phyloP scores from a whole-genome alignment of 2,797 vertebrate genomes.

The Melanotaenia maccullochi region DNA sequence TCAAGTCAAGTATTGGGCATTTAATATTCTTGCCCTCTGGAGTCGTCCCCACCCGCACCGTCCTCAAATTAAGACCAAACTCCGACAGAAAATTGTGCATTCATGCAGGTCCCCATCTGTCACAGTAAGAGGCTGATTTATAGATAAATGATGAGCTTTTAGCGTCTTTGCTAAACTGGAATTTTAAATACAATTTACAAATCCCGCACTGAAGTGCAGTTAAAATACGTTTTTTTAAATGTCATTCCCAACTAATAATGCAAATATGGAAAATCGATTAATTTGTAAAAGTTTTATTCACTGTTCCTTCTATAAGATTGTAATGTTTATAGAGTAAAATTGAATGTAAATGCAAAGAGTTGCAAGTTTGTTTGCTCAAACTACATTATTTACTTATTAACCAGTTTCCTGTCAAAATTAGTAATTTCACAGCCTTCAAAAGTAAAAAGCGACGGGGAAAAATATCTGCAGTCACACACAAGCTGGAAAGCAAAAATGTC shows the following conservation, averaged over 20 bases:
- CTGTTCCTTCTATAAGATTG: not conserved
- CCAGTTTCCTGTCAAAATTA: slow-evolving; percentile 26
- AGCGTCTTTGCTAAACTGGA: not conserved
- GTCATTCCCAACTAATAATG: not conserved
- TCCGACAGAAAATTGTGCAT: slow-evolving; percentile 15
- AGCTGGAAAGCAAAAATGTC: slow-evolving; percentile 41
- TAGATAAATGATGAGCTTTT: not conserved
- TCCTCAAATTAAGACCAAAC: slow-evolving; percentile 13
- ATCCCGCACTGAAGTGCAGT: not conserved
- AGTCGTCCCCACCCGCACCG: not conserved
- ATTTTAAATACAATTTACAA: not conserved
- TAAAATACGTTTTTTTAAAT: not conserved
- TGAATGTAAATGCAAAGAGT: not conserved
- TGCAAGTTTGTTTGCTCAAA: not conserved
- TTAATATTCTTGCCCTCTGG: slow-evolving; percentile 1
- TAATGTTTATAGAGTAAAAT: slow-evolving; percentile 3
- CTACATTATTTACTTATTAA: slow-evolving; percentile 17
- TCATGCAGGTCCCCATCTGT: not conserved
- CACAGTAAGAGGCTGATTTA: slow-evolving; percentile 9
- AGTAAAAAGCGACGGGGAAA: slow-evolving; percentile 25
- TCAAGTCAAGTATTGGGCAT: not conserved
- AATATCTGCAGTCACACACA: slow-evolving; percentile 23
- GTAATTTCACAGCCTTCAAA: slow-evolving; percentile 43
- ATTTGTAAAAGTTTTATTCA: not conserved
- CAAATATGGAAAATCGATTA: slow-evolving; percentile 1